Evolutionary conservation across 2,797 vertebrate genomes (phyloP), one percentile per base, ranked within the genome.

Genomic region (Hypotaenidia philippensis): DNA sequence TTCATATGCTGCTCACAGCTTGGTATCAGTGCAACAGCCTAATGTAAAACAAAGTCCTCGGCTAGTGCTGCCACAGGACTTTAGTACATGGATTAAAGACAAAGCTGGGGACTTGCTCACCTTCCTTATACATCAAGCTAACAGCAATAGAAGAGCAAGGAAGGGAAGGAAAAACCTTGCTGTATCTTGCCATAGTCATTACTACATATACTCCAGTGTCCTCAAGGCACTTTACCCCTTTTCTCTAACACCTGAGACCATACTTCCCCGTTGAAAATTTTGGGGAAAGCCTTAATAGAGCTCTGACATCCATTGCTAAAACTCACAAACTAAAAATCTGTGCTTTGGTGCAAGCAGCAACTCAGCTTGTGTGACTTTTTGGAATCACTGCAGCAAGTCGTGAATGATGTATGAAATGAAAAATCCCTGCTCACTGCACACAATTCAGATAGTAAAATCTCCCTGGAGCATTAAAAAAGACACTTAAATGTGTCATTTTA

Each of bases 331-430:
- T 25, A 72, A 87, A 94, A 93, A 84, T 57, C 84, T 55, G 68
- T 57, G 78, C 81, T 93, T 77, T 75, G 78, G 78, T 87, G 88
- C 87, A 85, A 83, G 84, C 63, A 89, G 66, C 1, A 0, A 32
- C 57, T 90, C 14, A 25, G 70, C 80, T 82, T 88, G 64, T 87
- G 66, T 76, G 91, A 91, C 85, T 94, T 91, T 72, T 64, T 57
- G 66, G 89, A 95, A 90, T 93, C 91, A 79, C 91, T 94, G 93
- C 94, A 90, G 95, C 91, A 96, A 91, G 85, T 94, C 3, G 77
- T 95, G 95, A 96, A 97, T 94, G 93, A 95, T 96, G 93, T 94
- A 95, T 91, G 95, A 95, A 95, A 95, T 93, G 89, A 96, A 96
- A 96, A 96, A 94, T 91, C 95, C 96, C 87, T 95, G 83, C 89